Conservation (phyloP, 2,888 invertebrate genomes). For the Isotomurus palustris region DNA sequence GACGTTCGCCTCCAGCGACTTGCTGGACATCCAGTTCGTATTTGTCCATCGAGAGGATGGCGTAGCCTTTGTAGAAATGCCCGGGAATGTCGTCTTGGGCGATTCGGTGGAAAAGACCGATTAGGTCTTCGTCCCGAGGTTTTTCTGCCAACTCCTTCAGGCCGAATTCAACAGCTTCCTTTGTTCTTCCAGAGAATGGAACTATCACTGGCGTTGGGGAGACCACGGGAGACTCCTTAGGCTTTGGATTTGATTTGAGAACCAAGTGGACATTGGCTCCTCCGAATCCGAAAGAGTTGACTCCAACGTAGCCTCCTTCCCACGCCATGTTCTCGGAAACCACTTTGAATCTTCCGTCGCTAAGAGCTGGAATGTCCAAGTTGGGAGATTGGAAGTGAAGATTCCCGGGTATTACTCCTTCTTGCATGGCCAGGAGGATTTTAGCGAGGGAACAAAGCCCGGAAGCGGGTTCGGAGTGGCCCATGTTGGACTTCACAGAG, state of each 20-base stretch:
- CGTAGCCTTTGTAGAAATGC: conserved; percentile 77
- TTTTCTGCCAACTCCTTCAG: conserved; percentile 34
- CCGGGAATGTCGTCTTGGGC: conserved; percentile 66
- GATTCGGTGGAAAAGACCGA: conserved; percentile 70
- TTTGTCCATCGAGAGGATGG: conserved; percentile 61
- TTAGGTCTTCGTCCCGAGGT: conserved; percentile 65
- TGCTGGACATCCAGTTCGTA: conserved; percentile 42
- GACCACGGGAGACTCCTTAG: conserved; percentile 47
- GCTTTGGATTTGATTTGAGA: conserved; percentile 72
- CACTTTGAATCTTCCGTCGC: conserved; percentile 85
- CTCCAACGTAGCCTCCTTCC: conserved; percentile 84
- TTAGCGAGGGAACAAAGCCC: conserved; percentile 56
- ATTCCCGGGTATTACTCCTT: conserved; percentile 82
- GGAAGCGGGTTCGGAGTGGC: conserved; percentile 91
- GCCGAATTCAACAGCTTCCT: conserved; percentile 56
- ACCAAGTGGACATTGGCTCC: conserved; percentile 93
- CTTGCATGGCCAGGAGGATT: conserved; percentile 87
- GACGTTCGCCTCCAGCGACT: conserved; percentile 55
- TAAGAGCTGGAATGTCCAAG: conserved; percentile 81
- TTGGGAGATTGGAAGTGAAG: conserved; percentile 85
- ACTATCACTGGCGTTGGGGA: conserved; percentile 58
- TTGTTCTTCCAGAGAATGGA: conserved; percentile 78
- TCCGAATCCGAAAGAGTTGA: conserved; percentile 98
- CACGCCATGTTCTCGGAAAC: conserved; percentile 76
- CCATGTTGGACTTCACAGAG: conserved; percentile 98